Base-by-base conservation (phyloP, 2,113 vertebrate genomes). In the Tupaia chinensis region DNA sequence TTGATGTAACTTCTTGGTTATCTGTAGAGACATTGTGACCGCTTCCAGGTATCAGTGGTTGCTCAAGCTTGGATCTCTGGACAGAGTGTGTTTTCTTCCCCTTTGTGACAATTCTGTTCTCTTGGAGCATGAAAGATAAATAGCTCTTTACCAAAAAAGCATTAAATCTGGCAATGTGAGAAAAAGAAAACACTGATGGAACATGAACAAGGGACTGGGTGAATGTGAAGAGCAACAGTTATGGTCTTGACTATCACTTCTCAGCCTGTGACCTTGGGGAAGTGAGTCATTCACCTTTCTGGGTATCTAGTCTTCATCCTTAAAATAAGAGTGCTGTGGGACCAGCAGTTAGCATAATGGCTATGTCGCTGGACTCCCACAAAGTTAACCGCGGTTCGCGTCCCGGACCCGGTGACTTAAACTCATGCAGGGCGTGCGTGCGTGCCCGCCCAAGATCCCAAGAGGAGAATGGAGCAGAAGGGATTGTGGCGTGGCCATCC, bases 21-120 rank as follows among this genome's bases (percentile, higher is more conserved):
- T 63, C 69, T 85, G 29, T 72, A 89, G 79, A 95, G 88, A 82
- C 72, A 44, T 11, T 11, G 11, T 83, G 91, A 91, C 65, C 69
- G 86, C 81, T 68, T 90, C 58, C 13, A 88, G 32, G 27, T 60
- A 87, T n/a, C 54, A 14, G 54, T 93, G 69, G n/a, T 93, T 63
- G 80, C 34, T 17, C 78, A 93, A 91, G 78, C 96, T 90, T 85
- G 44, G 56, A 53, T 70, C 63, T 95, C 61, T 76, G 82, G 60
- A 73, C 94, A 93, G 16, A 80, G 16, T 74, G 54, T 85, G 14
- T 68, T 92, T 84, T 95, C 77, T 82, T 76, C 9, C 82, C 53
- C 54, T 95, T 92, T 95, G 74, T 87, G n/a, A 80, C 56, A 82
- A 91, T 5, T 20, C 23, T 83, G 1, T 87, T 80, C 61, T 78